Evolutionary conservation across 2,888 invertebrate genomes (phyloP), one percentile per base, ranked within the genome.

Genomic region (Leucophenga montana): DNA sequence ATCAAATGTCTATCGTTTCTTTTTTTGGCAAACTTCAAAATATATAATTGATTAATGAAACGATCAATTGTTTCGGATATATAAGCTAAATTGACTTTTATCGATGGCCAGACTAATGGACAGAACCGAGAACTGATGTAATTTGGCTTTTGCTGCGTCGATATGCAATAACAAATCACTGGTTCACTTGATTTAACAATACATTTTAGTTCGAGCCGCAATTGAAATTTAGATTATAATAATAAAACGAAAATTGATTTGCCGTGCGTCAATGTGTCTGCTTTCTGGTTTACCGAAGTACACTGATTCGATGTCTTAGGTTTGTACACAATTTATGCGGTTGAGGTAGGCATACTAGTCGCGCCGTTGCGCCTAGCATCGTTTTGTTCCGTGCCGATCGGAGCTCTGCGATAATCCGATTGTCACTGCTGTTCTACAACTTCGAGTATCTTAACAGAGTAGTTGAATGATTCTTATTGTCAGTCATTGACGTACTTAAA

Each of bases 251-350:
- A 59, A 64, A 57, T 71, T 69, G 27, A 48, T 69, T 27, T 44
- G 59, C 5, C n/a, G 31, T 33, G 59, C 56, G 56, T 65, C 53
- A 50, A 57, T 64, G 61, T 39, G 39, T 56, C 48, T 66, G 65
- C 64, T 50, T 65, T 66, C 59, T 66, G 56, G 69, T 69, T 61
- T 53, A 50, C 74, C 61, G 73, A 70, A 73, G 71, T 72, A 67
- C 56, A 77, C 75, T 76, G 73, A 75, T 73, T 75, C 71, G 69
- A 31, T 66, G 69, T 72, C 71, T 70, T 66, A 54, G 64, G 61
- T 71, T 71, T 53, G 73, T 70, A 67, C 77, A 80, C 79, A 72
- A 74, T 79, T 78, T 78, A 77, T 78, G 75, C 48, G 75, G 73
- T 80, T 80, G 79, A 71, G 78, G 79, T 78, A 78, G 80, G 78